phyloP scores from a whole-genome alignment of 1,140 invertebrate species.

The Sycobia sp. region DNA sequence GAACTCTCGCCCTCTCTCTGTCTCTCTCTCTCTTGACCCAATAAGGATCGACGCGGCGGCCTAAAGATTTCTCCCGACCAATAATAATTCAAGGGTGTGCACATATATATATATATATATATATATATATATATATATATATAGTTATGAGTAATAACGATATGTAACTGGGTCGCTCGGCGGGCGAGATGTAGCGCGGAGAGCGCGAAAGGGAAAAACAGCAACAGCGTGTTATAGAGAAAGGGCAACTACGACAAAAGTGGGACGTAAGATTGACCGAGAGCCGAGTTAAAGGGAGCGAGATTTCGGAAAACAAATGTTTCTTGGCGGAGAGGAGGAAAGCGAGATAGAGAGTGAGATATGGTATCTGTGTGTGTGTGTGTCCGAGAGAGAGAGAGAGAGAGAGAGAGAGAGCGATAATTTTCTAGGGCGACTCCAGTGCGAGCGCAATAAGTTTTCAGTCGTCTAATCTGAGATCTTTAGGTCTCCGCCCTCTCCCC shows the following conservation, averaged over 20 bases:
- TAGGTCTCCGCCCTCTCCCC: too few relatives aligned
- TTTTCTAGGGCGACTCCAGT: too few relatives aligned
- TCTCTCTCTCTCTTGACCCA: slow-evolving; percentile 12
- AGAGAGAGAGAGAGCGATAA: too few relatives aligned
- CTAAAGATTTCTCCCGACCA: not conserved
- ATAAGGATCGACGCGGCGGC: not conserved
- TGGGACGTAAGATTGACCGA: not conserved
- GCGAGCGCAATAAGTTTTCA: too few relatives aligned
- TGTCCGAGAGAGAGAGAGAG: too few relatives aligned
- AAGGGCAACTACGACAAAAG: not conserved
- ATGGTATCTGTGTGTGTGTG: too few relatives aligned
- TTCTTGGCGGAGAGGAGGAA: too few relatives aligned
- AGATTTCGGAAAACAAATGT: too few relatives aligned
- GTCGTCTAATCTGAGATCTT: too few relatives aligned
- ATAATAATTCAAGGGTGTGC: slow-evolving; percentile 20
- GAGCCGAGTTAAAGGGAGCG: too few relatives aligned
- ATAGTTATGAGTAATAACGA: slow-evolving; percentile 1
- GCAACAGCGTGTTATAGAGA: not conserved
- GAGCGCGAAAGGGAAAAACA: slow-evolving; percentile 17
- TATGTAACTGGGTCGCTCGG: slow-evolving; percentile 23
- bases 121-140: not conserved
- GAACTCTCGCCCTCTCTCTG: too few relatives aligned
- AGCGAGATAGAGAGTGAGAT: too few relatives aligned
- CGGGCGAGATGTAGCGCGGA: not conserved
- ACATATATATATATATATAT: not conserved